These are phyloP conservation scores for Sisyra terminalis DNA, from an alignment of 2,888 invertebrate species.

Conservation along the genomic window DNA sequence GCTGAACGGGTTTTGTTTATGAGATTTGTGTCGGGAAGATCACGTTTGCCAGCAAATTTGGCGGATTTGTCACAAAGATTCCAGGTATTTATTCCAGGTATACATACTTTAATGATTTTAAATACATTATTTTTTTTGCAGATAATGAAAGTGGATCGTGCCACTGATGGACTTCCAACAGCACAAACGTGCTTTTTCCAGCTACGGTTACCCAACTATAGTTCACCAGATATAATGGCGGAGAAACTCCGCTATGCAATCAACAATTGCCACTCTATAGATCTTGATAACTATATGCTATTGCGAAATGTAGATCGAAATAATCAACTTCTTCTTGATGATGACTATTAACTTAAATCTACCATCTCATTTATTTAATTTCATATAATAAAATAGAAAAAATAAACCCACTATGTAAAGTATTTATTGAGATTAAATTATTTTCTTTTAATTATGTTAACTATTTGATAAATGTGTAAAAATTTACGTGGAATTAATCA, in stretches of 20 bases:
- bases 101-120: too few species aligned
- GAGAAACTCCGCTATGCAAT: slow-evolving; percentile 45
- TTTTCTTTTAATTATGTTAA: too few species aligned
- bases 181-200: slow-evolving; percentile 47
- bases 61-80: slow-evolving; percentile 47
- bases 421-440: too few species aligned
- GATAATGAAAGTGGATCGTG: slow-evolving; percentile 38
- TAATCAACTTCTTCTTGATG: slow-evolving; percentile 3
- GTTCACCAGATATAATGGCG: slow-evolving; percentile 38
- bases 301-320: slow-evolving; percentile 29
- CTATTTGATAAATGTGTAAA: too few species aligned
- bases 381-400: too few species aligned
- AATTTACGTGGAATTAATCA: too few species aligned
- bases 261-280: slow-evolving; percentile 46
- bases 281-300: slow-evolving; percentile 54
- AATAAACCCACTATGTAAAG: too few species aligned
- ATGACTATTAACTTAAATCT: slow-evolving; percentile 1
- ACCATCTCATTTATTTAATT: too few species aligned
- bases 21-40: slow-evolving; percentile 47
- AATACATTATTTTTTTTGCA: too few species aligned
- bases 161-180: slow-evolving; percentile 41
- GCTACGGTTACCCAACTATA: slow-evolving; percentile 41
- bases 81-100: slow-evolving; percentile 34
- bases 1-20: slow-evolving; percentile 45
- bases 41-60: slow-evolving; percentile 42